Percentiles rank a stretch among this genome's conserved stretches.
These are phyloP conservation scores for Athene cunicularia DNA, from an alignment of 2,113 vertebrate genomes.

Conservation along the genomic window DNA sequence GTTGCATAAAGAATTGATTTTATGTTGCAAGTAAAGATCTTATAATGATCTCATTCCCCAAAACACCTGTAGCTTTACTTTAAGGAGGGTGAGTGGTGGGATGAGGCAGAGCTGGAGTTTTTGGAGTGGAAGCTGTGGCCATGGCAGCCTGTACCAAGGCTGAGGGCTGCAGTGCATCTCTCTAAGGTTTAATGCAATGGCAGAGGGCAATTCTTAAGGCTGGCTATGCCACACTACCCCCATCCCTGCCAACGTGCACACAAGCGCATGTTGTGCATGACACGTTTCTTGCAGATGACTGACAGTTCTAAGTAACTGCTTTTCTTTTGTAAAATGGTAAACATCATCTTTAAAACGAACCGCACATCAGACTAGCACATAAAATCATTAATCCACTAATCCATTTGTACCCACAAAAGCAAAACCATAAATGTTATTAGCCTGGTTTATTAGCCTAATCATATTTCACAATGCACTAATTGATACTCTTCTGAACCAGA, in stretches of 20 bases:
- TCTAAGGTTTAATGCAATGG: not conserved
- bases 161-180: not conserved
- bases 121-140: not conserved
- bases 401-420: slow-evolving; percentile 26
- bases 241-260: accelerated
- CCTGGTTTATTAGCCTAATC: slow-evolving; percentile 11
- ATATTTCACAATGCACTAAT: not conserved
- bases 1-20: not conserved
- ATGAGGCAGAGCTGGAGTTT: not conserved
- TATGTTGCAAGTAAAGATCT: not conserved
- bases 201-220: accelerated
- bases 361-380: not conserved
- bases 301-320: not conserved
- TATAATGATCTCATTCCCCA: not conserved
- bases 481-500: slow-evolving; percentile 10
- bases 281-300: not conserved
- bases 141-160: accelerated
- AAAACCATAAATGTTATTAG: not conserved
- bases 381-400: slow-evolving; percentile 39
- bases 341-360: not conserved
- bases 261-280: accelerated
- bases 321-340: not conserved
- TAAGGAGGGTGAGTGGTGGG: not conserved
- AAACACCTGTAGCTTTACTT: not conserved
- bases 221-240: not conserved